Evolutionary conservation across 2,113 vertebrate species (phyloP).

Genomic region (Phalacrocorax pelagicus): DNA sequence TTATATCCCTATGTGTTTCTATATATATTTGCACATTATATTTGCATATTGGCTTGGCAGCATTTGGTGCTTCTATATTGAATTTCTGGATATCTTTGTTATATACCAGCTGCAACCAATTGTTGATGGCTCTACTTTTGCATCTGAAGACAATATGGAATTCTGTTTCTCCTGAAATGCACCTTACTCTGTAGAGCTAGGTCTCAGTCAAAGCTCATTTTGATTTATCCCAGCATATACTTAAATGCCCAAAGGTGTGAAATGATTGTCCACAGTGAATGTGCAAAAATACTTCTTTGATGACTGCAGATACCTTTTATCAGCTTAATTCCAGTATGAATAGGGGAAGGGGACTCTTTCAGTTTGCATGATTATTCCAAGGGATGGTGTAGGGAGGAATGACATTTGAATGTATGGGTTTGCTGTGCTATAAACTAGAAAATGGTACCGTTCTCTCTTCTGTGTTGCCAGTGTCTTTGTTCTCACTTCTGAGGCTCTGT

Average conservation of each 20-base stretch:
- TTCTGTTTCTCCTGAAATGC: background rate
- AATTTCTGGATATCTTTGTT: background rate
- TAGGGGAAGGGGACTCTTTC: background rate
- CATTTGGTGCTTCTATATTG: background rate
- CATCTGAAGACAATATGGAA: background rate
- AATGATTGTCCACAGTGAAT: background rate
- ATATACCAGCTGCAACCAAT: background rate
- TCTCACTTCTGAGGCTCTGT: background rate
- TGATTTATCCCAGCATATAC: background rate
- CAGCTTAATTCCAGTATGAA: background rate
- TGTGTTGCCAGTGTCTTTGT: background rate
- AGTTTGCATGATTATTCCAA: background rate
- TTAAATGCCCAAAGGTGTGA: background rate
- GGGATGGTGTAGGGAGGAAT: background rate
- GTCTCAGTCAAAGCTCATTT: background rate
- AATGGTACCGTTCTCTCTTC: background rate
- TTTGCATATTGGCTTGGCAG: background rate
- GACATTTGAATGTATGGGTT: background rate
- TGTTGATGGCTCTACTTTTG: background rate
- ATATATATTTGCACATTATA: background rate
- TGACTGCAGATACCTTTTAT: background rate
- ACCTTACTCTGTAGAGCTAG: background rate
- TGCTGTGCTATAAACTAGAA: background rate
- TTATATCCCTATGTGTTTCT: background rate
- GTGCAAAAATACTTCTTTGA: background rate